phyloP scores from a whole-genome alignment of 1,140 invertebrate species.

The Drosophila malerkotliana region DNA sequence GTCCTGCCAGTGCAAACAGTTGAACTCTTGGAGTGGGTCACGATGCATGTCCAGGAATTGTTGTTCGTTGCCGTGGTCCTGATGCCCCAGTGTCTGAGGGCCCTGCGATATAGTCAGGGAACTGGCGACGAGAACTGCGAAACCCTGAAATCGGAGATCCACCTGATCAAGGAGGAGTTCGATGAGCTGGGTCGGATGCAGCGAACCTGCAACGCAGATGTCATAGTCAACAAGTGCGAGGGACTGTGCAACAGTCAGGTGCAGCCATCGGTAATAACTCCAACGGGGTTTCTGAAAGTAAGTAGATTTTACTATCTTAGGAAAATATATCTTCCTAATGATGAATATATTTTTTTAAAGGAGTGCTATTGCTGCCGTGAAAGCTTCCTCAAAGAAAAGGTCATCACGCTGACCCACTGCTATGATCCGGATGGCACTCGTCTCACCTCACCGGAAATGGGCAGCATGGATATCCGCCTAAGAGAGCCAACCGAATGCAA shows the following conservation, averaged over 20 bases:
- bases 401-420: constrained; percentile 92
- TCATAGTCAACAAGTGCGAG: constrained; percentile 94
- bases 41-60: constrained; percentile 69
- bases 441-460: constrained; percentile 86
- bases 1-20: constrained; percentile 37
- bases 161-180: constrained; percentile 94
- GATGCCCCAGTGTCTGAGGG: constrained; percentile 58
- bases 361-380: constrained; percentile 96
- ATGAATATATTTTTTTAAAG: constrained; percentile 84
- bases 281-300: constrained; percentile 95
- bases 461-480: constrained; percentile 91
- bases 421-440: constrained; percentile 93
- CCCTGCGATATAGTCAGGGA: constrained; percentile 76
- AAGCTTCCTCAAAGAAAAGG: constrained; percentile 91
- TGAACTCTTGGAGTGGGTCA: constrained; percentile 25
- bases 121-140: constrained; percentile 88
- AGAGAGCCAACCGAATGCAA: constrained; percentile 94
- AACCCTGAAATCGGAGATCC: constrained; percentile 91
- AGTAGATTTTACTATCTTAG: constrained; percentile 9
- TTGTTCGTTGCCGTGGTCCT: constrained; percentile 56
- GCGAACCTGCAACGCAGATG: constrained; percentile 93
- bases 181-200: constrained; percentile 91
- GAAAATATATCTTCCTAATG: neutral
- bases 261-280: constrained; percentile 93
- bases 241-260: constrained; percentile 95